Conservation (phyloP, 2,888 invertebrate species). For the Agrilus biguttatus region DNA sequence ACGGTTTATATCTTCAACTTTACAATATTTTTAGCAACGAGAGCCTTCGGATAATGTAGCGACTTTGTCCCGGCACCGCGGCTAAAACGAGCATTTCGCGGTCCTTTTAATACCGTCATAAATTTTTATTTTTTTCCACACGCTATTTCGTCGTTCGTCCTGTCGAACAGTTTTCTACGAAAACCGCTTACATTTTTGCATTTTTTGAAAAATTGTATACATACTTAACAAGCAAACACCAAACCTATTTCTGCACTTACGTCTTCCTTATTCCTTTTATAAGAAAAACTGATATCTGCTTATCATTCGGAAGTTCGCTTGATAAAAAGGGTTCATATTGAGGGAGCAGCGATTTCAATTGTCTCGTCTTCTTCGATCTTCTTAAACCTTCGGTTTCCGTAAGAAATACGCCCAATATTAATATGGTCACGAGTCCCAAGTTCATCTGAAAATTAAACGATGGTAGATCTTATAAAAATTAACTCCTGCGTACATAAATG, state of each 20-base stretch:
- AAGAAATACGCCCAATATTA: constrained; percentile 3
- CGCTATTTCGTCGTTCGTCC: neutral
- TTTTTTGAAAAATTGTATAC: too few relatives aligned
- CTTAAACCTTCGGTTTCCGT: constrained; percentile 7
- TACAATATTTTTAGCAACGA: too few relatives aligned
- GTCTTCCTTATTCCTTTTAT: constrained; percentile 19
- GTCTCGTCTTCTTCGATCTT: constrained; percentile 10
- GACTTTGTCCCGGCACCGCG: too few relatives aligned
- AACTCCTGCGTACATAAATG: too few relatives aligned
- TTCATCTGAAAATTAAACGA: constrained; percentile 1
- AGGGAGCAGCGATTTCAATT: constrained; percentile 8
- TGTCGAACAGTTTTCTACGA: neutral
- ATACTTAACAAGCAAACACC: too few relatives aligned
- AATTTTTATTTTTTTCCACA: too few relatives aligned
- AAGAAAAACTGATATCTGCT: constrained; percentile 23
- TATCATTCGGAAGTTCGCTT: constrained; percentile 20
- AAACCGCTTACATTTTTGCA: too few relatives aligned
- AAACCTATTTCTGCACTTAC: constrained; percentile 18
- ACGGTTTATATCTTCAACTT: too few relatives aligned
- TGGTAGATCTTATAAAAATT: neutral
- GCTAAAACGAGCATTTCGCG: too few relatives aligned
- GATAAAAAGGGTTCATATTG: constrained; percentile 13
- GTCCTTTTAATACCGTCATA: too few relatives aligned
- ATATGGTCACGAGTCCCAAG: neutral
- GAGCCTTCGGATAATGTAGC: too few relatives aligned